phyloP scores from a whole-genome alignment of 2,113 vertebrate genomes.

The Zosterops japonicus region DNA sequence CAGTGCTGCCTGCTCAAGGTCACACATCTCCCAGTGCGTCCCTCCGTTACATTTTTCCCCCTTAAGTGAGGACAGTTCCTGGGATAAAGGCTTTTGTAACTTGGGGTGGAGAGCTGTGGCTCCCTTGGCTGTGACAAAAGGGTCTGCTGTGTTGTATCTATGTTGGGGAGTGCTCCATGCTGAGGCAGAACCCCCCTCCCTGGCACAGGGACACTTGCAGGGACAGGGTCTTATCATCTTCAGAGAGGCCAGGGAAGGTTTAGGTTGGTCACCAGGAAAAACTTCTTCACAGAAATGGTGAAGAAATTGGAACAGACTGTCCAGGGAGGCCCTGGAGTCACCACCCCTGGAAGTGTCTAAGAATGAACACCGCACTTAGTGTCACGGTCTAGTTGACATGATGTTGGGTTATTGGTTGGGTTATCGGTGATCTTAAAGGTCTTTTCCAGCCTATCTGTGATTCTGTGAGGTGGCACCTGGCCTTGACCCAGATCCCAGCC shows the following conservation, averaged over 20 bases:
- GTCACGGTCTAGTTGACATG: background rate
- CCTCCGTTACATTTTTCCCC: rapidly evolving
- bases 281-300: background rate
- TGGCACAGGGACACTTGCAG: background rate
- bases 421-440: background rate
- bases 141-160: rapidly evolving
- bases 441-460: background rate
- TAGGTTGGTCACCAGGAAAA: background rate
- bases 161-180: rapidly evolving
- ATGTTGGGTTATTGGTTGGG: background rate
- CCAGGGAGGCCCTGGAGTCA: background rate
- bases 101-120: rapidly evolving
- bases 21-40: rapidly evolving
- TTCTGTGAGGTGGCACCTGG: rapidly evolving
- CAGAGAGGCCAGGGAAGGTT: background rate
- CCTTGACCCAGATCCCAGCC: rapidly evolving
- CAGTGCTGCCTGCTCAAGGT: rapidly evolving
- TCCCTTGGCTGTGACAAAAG: too few species aligned
- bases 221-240: rapidly evolving
- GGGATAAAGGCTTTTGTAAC: rapidly evolving
- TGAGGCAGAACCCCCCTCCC: rapidly evolving
- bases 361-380: rapidly evolving
- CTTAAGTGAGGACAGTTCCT: background rate
- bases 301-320: too few species aligned
- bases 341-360: too few species aligned